Conservation (phyloP, 1,140 invertebrate species). For the Atta texana region DNA sequence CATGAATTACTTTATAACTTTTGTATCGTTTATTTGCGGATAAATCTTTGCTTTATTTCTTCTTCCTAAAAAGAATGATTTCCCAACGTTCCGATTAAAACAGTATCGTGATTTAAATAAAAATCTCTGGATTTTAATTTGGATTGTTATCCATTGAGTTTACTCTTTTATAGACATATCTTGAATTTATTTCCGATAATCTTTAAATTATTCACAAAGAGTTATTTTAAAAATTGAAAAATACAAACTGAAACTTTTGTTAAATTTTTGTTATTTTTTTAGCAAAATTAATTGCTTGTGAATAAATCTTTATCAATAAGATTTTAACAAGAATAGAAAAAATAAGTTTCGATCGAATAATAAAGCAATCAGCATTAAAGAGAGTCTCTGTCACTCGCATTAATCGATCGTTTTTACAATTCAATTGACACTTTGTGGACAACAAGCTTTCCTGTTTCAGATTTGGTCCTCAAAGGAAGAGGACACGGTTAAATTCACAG, state of each 20-base stretch:
- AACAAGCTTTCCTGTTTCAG: slow-evolving; percentile 43
- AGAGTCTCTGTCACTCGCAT: not conserved
- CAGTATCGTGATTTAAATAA: not conserved
- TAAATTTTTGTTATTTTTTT: not conserved
- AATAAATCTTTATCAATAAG: not conserved
- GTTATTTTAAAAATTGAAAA: not conserved
- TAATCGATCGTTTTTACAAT: not conserved
- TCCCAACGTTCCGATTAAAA: not conserved
- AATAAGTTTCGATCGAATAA: not conserved
- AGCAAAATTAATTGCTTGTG: not conserved
- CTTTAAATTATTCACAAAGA: not conserved
- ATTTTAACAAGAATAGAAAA: not conserved
- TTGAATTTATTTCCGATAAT: not conserved
- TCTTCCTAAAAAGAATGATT: slow-evolving; percentile 10
- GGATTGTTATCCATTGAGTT: not conserved
- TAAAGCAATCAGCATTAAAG: not conserved
- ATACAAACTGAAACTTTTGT: not conserved
- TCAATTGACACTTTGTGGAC: slow-evolving; percentile 16
- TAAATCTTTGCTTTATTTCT: not conserved
- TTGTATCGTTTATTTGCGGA: not conserved
- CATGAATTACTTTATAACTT: not conserved
- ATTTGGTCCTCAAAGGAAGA: not conserved
- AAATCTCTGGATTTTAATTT: not conserved
- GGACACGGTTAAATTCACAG: slow-evolving; percentile 17
- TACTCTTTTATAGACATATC: too few relatives aligned